These are phyloP conservation scores for Clivina fossor DNA, from an alignment of 2,888 invertebrate species.

Conservation along the genomic window DNA sequence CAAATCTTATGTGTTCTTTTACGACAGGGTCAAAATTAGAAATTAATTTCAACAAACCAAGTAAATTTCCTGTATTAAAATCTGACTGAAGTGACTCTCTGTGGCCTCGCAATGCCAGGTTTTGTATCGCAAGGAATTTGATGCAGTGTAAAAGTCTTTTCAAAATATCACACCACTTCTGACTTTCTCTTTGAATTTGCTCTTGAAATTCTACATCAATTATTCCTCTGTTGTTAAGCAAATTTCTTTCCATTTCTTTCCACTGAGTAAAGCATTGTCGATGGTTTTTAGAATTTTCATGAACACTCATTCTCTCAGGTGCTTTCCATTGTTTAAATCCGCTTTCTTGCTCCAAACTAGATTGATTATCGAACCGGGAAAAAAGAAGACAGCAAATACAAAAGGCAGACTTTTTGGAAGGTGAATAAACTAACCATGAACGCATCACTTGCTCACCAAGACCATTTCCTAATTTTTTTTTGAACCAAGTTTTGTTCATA, in stretches of 20 bases:
- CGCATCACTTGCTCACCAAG: slow-evolving; percentile 10
- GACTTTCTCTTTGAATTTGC: slow-evolving; percentile 1
- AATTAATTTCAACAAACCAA: slow-evolving; percentile 15
- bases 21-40: slow-evolving; percentile 1
- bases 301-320: slow-evolving; percentile 1
- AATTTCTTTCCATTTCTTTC: slow-evolving; percentile 11
- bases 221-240: slow-evolving; percentile 9
- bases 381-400: slow-evolving; percentile 16
- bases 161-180: slow-evolving; percentile 9
- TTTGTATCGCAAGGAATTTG: slow-evolving; percentile 10
- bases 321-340: slow-evolving; percentile 11
- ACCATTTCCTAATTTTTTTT: background rate
- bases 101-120: slow-evolving; percentile 18
- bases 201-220: slow-evolving; percentile 7
- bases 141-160: no score
- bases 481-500: slow-evolving; percentile 12
- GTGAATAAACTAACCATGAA: slow-evolving; percentile 1
- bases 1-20: background rate
- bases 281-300: slow-evolving; percentile 10
- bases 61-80: slow-evolving; percentile 16
- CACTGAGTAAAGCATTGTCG: slow-evolving; percentile 7
- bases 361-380: slow-evolving; percentile 5
- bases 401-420: background rate
- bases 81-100: slow-evolving; percentile 19
- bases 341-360: slow-evolving; percentile 9